Percentiles rank a stretch among this genome's conserved stretches.
phyloP scores from a whole-genome alignment of 2,113 vertebrate genomes.

The Indicator indicator region DNA sequence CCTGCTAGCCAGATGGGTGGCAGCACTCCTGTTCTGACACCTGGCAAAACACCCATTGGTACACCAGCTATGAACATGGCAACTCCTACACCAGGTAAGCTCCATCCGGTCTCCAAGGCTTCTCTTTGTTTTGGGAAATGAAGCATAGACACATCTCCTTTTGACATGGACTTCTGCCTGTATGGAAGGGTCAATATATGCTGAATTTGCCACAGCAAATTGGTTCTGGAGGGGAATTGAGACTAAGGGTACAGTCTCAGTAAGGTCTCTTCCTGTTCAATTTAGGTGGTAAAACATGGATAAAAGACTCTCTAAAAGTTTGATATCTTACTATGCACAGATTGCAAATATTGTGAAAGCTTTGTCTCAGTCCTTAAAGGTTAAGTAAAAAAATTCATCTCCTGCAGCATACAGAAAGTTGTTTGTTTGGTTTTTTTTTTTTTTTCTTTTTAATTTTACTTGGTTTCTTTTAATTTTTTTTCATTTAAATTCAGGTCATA shows the following conservation, averaged over 20 bases:
- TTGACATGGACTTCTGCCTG: neutral
- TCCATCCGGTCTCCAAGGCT: neutral
- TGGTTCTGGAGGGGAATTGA: neutral
- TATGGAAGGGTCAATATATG: neutral
- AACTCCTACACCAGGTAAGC: conserved; percentile 93
- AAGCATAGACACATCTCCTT: neutral
- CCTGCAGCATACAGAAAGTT: neutral
- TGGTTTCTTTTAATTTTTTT: neutral
- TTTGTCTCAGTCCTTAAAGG: neutral
- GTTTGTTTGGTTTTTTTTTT: neutral
- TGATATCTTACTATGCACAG: neutral
- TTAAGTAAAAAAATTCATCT: neutral
- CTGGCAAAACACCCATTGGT: conserved; percentile 96
- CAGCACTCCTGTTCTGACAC: conserved; percentile 94
- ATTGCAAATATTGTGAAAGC: neutral
- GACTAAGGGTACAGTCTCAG: neutral
- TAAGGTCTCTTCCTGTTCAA: neutral
- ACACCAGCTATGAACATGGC: conserved; percentile 99
- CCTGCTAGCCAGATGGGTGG: conserved; percentile 98
- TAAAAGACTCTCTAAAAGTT: neutral
- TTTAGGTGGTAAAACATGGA: neutral
- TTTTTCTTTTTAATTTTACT: neutral
- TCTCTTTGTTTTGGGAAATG: neutral
- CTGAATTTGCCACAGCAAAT: neutral
- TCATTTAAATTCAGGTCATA: conserved; percentile 82